Evolutionary conservation across 2,113 vertebrate genomes (phyloP), one percentile per base, ranked within the genome.

Genomic region (Circaetus gallicus): DNA sequence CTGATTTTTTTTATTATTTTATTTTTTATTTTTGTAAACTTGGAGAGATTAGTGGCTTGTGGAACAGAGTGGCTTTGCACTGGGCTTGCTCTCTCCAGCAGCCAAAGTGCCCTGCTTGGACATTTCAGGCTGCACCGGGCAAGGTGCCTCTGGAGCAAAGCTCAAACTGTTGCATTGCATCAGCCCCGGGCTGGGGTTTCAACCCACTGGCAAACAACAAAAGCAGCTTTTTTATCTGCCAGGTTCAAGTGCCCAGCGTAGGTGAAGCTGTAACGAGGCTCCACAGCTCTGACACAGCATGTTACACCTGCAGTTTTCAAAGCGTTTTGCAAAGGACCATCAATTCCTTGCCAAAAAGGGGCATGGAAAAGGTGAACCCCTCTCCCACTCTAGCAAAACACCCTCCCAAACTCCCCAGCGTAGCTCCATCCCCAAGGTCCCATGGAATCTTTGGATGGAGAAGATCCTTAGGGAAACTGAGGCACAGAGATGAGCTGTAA

Each of bases 321-420:
- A 47, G 12, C 0, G 0, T 12, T 78, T 66, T 62, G 25, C 38
- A 20, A 89, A 86, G 55, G 11, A 72, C 6, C 25, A 56, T 42
- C 11, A 28, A 14, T 31, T 71, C 43, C 45, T 89, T n/a, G 7
- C 10, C 32, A 66, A 42, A 45, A 55, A 61, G 11, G 43, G 15
- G 25, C 29, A 14, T 0, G 4, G 29, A 22, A 31, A 67, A 45
- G 19, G 34, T 14, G 21, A 91, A 67, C 3, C 15, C 22, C 31
- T 50, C 16, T 36, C 50, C 53, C 14, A 14, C 24, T 47, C 32
- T 2, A 45, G 34, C 2, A 61, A 50, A 88, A 61, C 40, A 12
- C 52, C n/a, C 28, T 70, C 40, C 69, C 25, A 29, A 3, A 31
- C 15, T 70, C 43, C 59, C 16, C 34, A 34, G 0, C 0, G 0